These are phyloP conservation scores for Ardeotis arabs DNA, from an alignment of 2,113 vertebrate genomes.

Conservation along the genomic window DNA sequence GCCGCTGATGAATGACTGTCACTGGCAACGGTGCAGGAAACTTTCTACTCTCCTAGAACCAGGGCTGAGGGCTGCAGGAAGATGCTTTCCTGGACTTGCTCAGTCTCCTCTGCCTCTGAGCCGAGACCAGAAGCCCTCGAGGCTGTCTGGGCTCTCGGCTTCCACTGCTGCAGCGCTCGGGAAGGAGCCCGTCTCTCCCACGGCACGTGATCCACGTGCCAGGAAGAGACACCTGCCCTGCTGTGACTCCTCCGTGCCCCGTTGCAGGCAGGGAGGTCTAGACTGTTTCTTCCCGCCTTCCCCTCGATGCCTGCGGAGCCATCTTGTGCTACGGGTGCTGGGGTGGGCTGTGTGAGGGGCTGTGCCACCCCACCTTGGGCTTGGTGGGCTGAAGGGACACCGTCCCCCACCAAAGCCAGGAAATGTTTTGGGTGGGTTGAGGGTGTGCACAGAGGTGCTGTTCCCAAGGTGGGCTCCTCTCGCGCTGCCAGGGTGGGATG, in stretches of 20 bases:
- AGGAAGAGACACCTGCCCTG: not conserved
- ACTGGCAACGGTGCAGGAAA: not conserved
- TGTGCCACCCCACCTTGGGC: not conserved
- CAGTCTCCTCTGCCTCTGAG: not conserved
- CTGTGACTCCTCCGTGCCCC: not conserved
- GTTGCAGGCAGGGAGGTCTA: not conserved
- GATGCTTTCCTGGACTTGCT: not conserved
- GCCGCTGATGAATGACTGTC: not conserved
- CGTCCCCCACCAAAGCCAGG: not conserved
- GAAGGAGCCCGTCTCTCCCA: not conserved
- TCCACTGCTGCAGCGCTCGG: not conserved
- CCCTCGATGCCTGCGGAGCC: rapidly evolving
- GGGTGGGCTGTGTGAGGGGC: too few species aligned
- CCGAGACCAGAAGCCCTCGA: not conserved
- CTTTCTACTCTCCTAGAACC: not conserved
- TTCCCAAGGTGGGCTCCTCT: not conserved
- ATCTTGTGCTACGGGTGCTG: not conserved
- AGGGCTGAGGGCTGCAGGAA: not conserved
- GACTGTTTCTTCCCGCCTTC: not conserved
- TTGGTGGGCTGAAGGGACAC: rapidly evolving
- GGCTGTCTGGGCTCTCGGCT: not conserved
- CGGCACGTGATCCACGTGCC: rapidly evolving
- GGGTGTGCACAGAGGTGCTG: not conserved
- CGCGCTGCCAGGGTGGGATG: rapidly evolving
- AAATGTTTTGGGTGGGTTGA: not conserved